Evolutionary conservation across 2,888 invertebrate species (phyloP), one percentile per base, ranked within the genome.

Genomic region (Drosophila monieri): DNA sequence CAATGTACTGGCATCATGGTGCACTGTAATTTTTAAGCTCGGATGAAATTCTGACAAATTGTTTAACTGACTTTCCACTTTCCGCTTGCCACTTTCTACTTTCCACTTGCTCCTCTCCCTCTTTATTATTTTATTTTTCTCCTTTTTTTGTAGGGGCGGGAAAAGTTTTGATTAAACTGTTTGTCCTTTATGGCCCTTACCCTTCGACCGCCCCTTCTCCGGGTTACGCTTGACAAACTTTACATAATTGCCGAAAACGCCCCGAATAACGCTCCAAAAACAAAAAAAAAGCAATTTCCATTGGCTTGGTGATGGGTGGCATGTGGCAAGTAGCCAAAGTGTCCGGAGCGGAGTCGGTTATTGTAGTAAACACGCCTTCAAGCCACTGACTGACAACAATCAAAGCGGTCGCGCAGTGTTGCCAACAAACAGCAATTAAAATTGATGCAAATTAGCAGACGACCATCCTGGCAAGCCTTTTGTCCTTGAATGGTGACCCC

Each of bases 171-270:
- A 61, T 62, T 61, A 61, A 62, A 61, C 62, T 49, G 61, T 61
- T 61, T 59, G 62, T 49, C 41, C 62, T 49, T 60, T 32, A 37
- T 23, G n/a, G 18, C 43, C 14, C 47, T 32, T 32, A 27, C 27
- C 27, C 27, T 27, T 27, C 8, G 27, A 5, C 47, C 60, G 9
- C 46, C 43, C 9, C 53, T 39, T 23, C 47, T 61, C 74, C 35
- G 35, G 76, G 76, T 74, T 73, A 76, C 66, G 83, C 80, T 72
- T 74, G 58, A 74, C 80, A 79, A 83, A 83, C 80, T 83, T 83
- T 78, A 74, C 84, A 83, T 78, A 78, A 78, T 83, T 83, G 77
- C 72, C 59, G 14, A 47, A 62, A 61, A 41, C 41, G 35, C 21
- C 55, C 23, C 9, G 32, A 12, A 43, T 15, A 18, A 41, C 39